Percentiles rank a stretch among this genome's conserved stretches.
These are phyloP conservation scores for Leistus spinibarbis DNA, from an alignment of 2,888 invertebrate genomes.

Conservation along the genomic window DNA sequence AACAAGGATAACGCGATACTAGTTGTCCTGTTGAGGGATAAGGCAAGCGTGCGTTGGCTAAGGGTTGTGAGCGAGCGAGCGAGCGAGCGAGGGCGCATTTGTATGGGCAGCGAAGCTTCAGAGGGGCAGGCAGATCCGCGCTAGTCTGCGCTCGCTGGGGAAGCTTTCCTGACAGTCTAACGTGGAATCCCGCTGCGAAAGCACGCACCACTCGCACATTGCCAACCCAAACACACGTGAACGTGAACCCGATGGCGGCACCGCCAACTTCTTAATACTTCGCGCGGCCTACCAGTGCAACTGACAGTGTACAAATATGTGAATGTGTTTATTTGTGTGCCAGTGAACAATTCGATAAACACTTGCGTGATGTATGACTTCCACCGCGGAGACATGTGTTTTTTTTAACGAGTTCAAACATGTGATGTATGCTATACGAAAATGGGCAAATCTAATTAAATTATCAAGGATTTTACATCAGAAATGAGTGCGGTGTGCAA, in stretches of 20 bases:
- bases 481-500: background rate
- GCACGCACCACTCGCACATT: background rate
- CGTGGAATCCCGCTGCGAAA: conserved; percentile 15
- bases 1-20: background rate
- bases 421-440: too few species aligned
- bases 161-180: conserved; percentile 14
- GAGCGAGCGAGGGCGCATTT: conserved; percentile 7
- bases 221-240: background rate
- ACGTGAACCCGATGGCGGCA: background rate
- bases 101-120: conserved; percentile 9
- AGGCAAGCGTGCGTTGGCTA: background rate
- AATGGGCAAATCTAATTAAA: too few species aligned
- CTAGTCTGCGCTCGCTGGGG: conserved; percentile 9
- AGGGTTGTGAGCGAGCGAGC: conserved; percentile 5
- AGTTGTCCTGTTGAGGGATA: background rate
- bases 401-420: too few species aligned
- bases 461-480: background rate
- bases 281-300: background rate
- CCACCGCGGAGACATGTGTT: too few species aligned
- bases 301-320: background rate
- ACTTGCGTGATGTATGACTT: too few species aligned
- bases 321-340: background rate
- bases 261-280: background rate
- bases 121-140: conserved; percentile 5
- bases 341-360: too few species aligned